These are phyloP conservation scores for Antigone vipio DNA, from an alignment of 2,113 vertebrate species.

Conservation along the genomic window DNA sequence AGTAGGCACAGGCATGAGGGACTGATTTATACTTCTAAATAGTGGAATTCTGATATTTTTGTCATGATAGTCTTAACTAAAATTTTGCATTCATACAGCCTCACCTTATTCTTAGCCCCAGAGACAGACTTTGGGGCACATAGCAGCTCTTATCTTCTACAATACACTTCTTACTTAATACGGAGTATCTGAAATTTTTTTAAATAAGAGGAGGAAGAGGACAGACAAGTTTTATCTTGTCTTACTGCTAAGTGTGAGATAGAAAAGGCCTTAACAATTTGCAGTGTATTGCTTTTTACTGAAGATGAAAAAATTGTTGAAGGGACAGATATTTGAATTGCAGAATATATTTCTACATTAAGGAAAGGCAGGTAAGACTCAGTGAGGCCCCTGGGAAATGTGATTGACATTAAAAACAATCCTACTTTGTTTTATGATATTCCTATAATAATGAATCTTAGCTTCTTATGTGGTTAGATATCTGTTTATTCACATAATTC, in stretches of 20 bases:
- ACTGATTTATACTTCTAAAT: background rate
- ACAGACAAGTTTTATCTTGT: background rate
- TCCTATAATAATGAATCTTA: background rate
- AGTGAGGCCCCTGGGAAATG: slow-evolving; percentile 10
- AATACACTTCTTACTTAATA: background rate
- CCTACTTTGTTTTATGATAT: slow-evolving; percentile 1
- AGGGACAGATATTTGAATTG: background rate
- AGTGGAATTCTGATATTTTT: background rate
- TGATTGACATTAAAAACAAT: slow-evolving; percentile 12
- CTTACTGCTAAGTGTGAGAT: background rate
- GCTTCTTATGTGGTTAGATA: background rate
- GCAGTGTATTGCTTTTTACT: background rate
- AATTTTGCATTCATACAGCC: background rate
- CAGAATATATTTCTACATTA: background rate
- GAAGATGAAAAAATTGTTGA: slow-evolving; percentile 1
- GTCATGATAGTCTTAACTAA: background rate
- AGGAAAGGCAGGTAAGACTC: slow-evolving; percentile 1
- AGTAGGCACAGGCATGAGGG: background rate
- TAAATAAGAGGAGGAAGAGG: background rate
- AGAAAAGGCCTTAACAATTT: background rate
- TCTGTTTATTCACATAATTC: background rate
- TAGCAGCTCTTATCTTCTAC: background rate
- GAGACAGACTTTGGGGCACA: background rate
- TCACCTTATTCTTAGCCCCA: background rate
- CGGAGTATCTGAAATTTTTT: background rate